These are phyloP conservation scores for Dryomyza anilis DNA, from an alignment of 2,888 invertebrate genomes.

Conservation along the genomic window DNA sequence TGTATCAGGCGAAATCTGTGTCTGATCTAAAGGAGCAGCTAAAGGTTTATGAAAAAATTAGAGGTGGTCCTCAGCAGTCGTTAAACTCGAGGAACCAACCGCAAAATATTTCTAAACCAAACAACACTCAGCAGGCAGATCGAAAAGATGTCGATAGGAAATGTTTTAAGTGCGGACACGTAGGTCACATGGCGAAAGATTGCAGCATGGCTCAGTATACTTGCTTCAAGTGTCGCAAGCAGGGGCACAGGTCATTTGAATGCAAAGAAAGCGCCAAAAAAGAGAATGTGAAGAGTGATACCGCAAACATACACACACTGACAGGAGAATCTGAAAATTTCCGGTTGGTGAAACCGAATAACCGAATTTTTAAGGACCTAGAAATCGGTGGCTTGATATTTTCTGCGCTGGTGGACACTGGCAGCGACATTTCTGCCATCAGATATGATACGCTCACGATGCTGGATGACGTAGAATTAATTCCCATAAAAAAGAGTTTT, in stretches of 20 bases:
- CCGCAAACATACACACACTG: constrained; percentile 8
- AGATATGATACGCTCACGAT: constrained; percentile 24
- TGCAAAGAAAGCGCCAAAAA: neutral
- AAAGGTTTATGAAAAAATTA: too few species aligned
- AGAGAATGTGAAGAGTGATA: neutral
- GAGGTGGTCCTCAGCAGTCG: too few species aligned
- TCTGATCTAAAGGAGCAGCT: too few species aligned
- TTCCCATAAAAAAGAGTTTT: neutral
- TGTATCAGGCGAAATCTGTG: too few species aligned
- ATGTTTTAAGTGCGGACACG: too few species aligned
- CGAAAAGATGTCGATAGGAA: too few species aligned
- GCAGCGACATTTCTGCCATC: constrained; percentile 26
- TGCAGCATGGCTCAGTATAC: too few species aligned
- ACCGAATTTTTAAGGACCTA: constrained; percentile 12
- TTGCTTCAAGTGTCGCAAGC: constrained; percentile 16
- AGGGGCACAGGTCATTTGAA: constrained; percentile 13
- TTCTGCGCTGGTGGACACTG: constrained; percentile 22
- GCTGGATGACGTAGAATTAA: constrained; percentile 18
- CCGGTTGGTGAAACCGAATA: neutral
- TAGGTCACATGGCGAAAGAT: too few species aligned
- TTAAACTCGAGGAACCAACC: too few species aligned
- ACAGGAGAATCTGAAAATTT: neutral
- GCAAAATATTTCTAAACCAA: too few species aligned
- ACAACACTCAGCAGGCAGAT: too few species aligned
- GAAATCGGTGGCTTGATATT: constrained; percentile 11